phyloP scores from a whole-genome alignment of 2,888 invertebrate genomes.

The Rhamnusium bicolor region DNA sequence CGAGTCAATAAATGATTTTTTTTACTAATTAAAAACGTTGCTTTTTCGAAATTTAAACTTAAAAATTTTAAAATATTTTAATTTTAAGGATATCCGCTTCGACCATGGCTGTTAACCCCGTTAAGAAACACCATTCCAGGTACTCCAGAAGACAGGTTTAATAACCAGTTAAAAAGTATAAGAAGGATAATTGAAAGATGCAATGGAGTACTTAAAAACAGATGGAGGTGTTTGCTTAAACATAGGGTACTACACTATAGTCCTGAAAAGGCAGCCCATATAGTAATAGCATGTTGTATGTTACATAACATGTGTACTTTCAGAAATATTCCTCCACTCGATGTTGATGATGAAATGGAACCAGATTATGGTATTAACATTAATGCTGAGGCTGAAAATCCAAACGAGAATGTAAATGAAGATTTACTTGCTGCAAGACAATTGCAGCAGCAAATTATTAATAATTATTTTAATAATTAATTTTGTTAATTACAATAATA shows the following conservation, averaged over 20 bases:
- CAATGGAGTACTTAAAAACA: conserved; percentile 11
- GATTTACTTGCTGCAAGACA: conserved; percentile 3
- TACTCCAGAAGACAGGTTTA: conserved; percentile 10
- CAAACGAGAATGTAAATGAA: neutral
- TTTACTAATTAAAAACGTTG: neutral
- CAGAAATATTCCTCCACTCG: neutral
- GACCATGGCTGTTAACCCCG: conserved; percentile 40
- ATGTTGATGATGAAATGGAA: neutral
- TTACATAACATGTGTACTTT: conserved; percentile 14
- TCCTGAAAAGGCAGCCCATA: neutral
- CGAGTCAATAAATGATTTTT: neutral
- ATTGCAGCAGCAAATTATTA: neutral
- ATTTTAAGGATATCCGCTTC: conserved; percentile 35
- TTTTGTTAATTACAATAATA: no score
- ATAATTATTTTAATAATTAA: neutral
- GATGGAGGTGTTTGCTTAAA: neutral
- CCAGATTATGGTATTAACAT: neutral
- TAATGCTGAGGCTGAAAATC: neutral
- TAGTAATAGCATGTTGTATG: neutral
- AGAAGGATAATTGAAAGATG: neutral
- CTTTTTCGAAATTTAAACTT: no score
- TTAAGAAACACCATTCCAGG: conserved; percentile 5
- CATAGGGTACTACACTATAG: neutral
- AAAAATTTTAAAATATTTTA: no score
- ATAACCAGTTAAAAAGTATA: neutral